Base-by-base conservation (phyloP, 2,113 vertebrate genomes). In the Syrrhaptes paradoxus region DNA sequence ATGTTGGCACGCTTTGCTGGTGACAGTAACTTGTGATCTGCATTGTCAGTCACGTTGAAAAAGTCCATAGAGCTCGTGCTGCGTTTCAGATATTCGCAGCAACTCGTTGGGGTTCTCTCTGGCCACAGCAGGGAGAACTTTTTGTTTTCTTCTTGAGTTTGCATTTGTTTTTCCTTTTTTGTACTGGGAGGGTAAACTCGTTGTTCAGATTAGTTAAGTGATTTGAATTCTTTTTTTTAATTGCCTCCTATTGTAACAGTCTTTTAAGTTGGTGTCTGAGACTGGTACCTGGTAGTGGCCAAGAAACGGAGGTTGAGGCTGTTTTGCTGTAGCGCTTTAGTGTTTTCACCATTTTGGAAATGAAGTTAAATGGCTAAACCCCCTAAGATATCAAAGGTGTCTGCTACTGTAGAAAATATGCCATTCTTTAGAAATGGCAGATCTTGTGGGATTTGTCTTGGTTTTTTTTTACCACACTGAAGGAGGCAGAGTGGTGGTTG, bases 401-500 rank as follows among this genome's bases (percentile, higher is more conserved):
- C 43, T 78, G 24, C 17, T 83, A 61, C 57, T 82, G 48, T 58
- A 32, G 73, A 54, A 68, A 90, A 65, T 73, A 29, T 63, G 11
- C 79, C 26, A 16, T 91, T 93, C 87, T 79, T 65, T 66, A 86
- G 66, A 73, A 83, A 72, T 72, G 76, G 90, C 71, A 75, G 70
- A 67, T 62, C 46, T 38, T 73, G 59, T 91, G 95, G 86, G 93
- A 83, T 91, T 74, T 86, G 76, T 73, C 94, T 61, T 84, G 66
- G 34, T 57, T 48, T 67, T 67, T 46, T 26, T 61, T 62, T 11
- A 74, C 85, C 68, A 84, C 80, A 76, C 34, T 87, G 75, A 89
- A 94, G 57, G 88, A 95, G 95, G 55, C 79, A 57, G 95, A 90
- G 66, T 89, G 25, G 36, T 90, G 96, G 97, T 96, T 97, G 76